A percentile compares a stretch with the other conserved stretches of the same genome.
phyloP scores from a whole-genome alignment of 2,113 vertebrate species.

The Hemiprocne comata region DNA sequence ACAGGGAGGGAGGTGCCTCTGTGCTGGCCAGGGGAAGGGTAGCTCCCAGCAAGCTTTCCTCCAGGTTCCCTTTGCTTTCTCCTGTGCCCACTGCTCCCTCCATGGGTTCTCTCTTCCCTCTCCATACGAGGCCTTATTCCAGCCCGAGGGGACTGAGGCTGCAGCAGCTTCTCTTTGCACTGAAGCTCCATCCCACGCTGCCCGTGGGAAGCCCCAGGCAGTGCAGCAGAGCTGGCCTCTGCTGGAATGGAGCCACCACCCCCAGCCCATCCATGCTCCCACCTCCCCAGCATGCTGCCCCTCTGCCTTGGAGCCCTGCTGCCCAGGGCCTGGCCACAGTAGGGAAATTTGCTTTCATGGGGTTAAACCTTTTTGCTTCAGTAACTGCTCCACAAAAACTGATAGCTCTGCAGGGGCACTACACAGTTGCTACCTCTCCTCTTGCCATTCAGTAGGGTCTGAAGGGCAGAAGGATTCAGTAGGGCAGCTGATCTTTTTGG shows the following conservation, averaged over 20 bases:
- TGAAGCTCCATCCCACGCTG: background rate
- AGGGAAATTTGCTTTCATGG: background rate
- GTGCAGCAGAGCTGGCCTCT: slow-evolving; percentile 63
- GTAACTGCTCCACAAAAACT: background rate
- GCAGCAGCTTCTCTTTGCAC: background rate
- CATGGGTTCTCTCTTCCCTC: background rate
- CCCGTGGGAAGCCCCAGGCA: background rate
- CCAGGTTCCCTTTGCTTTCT: background rate
- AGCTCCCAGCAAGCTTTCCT: background rate
- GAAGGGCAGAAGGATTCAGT: no score
- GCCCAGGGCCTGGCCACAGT: background rate
- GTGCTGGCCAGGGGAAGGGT: background rate
- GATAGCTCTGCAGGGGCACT: background rate
- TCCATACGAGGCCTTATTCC: slow-evolving; percentile 38
- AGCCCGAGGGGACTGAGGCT: background rate
- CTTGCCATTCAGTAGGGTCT: background rate
- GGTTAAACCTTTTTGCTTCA: background rate
- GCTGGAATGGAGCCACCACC: background rate
- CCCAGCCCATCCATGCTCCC: background rate
- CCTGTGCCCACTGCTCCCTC: rapidly evolving
- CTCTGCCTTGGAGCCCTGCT: background rate
- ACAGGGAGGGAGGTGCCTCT: background rate
- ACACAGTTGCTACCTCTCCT: background rate
- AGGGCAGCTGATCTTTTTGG: background rate
- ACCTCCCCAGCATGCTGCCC: background rate